These are phyloP conservation scores for Umimayanthus chanpuru DNA, from an alignment of 92 coral and sea anemone species.

Conservation along the genomic window DNA sequence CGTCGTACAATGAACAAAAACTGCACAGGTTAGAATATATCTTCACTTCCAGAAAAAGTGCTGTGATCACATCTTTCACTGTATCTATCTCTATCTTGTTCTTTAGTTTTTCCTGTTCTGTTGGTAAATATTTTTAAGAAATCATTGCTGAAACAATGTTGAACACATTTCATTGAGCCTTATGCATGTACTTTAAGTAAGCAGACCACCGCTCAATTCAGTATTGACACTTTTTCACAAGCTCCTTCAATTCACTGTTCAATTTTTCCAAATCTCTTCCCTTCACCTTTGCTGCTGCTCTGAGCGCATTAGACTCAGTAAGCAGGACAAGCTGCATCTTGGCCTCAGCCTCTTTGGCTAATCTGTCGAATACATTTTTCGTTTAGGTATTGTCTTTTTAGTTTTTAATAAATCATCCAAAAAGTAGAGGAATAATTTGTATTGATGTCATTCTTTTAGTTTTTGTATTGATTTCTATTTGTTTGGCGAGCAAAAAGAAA, in stretches of 20 bases:
- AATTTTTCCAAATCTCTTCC: background rate
- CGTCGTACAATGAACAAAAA: background rate
- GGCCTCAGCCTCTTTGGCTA: slow-evolving; percentile 12
- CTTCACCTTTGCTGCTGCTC: background rate
- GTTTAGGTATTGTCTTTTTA: background rate
- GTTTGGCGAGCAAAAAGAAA: too few species aligned
- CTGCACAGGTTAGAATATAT: slow-evolving; percentile 14
- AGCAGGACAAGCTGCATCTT: background rate
- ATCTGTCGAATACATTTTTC: background rate
- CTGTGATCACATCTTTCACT: background rate
- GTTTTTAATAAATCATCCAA: background rate
- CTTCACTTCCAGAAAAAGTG: slow-evolving; percentile 9
- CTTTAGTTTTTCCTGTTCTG: slow-evolving; percentile 6
- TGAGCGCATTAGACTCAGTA: slow-evolving; percentile 1
- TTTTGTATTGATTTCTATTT: too few species aligned
- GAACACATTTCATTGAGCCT: slow-evolving; percentile 6
- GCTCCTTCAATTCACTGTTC: slow-evolving; percentile 13
- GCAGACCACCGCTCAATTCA: too few species aligned
- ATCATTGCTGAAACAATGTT: slow-evolving; percentile 1
- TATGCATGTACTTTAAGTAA: background rate
- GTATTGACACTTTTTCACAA: background rate
- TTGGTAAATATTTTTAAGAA: background rate
- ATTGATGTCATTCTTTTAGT: too few species aligned
- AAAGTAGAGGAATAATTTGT: too few species aligned
- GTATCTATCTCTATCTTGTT: background rate